Evolutionary conservation across 53 echinoderm and acorn worm genomes (phyloP).

Genomic region (Luidia sarsii): DNA sequence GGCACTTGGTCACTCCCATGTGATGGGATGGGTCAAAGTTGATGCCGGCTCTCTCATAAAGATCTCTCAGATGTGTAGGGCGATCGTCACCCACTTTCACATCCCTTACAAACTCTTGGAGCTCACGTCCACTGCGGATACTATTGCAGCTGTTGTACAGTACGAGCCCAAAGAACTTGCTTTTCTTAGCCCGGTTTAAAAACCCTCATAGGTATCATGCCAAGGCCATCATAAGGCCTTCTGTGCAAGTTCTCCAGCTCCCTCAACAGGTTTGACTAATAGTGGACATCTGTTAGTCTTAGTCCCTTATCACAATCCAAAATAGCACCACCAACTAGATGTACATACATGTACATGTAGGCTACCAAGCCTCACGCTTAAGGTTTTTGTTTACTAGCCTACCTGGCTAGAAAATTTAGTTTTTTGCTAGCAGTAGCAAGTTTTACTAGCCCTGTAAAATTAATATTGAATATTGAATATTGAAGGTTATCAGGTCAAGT

Average conservation of each 20-base stretch:
- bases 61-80: conserved; percentile 44
- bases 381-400: too few species aligned
- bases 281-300: not conserved
- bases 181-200: conserved; percentile 40
- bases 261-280: not conserved
- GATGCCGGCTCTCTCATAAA: conserved; percentile 11
- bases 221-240: conserved; percentile 41
- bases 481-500: too few species aligned
- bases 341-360: too few species aligned
- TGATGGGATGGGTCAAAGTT: conserved; percentile 7
- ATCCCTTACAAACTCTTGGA: not conserved
- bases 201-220: conserved; percentile 8
- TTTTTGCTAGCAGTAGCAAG: too few species aligned
- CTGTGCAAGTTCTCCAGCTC: not conserved
- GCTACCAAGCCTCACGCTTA: too few species aligned
- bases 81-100: not conserved
- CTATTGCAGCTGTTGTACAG: too few species aligned
- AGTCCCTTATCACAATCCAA: not conserved
- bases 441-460: too few species aligned
- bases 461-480: too few species aligned
- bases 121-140: conserved; percentile 16
- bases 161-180: not conserved
- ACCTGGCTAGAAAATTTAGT: too few species aligned
- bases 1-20: not conserved
- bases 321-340: not conserved